A percentile compares a stretch with the other conserved stretches of the same genome.
Evolutionary conservation across 2,888 invertebrate genomes (phyloP).

Genomic region (Caenorhabditis sp.): DNA sequence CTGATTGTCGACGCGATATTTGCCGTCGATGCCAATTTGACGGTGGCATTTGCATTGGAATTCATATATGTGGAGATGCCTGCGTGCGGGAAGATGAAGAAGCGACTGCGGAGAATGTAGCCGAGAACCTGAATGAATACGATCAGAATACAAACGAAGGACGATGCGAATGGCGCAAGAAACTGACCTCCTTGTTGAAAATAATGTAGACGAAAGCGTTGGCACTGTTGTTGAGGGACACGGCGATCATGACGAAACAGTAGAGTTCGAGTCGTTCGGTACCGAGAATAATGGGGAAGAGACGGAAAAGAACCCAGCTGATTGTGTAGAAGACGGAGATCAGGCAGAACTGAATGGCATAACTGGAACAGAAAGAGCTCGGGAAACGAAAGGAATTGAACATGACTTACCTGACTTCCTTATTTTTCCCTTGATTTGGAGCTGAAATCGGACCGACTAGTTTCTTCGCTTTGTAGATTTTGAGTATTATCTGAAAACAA

Average conservation of each 20-base stretch:
- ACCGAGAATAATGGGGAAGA: slow-evolving; percentile 59
- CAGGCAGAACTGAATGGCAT: slow-evolving; percentile 63
- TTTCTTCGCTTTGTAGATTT: slow-evolving; percentile 26
- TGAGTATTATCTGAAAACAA: slow-evolving; percentile 12
- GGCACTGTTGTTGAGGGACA: slow-evolving; percentile 61
- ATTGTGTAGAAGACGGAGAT: slow-evolving; percentile 63
- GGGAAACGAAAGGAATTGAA: not conserved
- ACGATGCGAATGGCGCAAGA: not conserved
- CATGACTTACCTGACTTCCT: slow-evolving; percentile 10
- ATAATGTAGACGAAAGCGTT: slow-evolving; percentile 60
- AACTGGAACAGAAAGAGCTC: slow-evolving; percentile 29
- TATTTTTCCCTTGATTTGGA: not conserved
- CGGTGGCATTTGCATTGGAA: slow-evolving; percentile 1
- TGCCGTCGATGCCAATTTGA: slow-evolving; percentile 27
- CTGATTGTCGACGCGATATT: slow-evolving; percentile 21
- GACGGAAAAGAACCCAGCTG: slow-evolving; percentile 63
- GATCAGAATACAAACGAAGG: not conserved
- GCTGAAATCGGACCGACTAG: not conserved
- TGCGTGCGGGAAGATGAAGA: slow-evolving; percentile 16
- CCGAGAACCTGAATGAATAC: slow-evolving; percentile 5
- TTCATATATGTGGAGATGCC: not conserved
- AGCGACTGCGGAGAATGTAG: slow-evolving; percentile 34
- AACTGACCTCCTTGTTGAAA: slow-evolving; percentile 60
- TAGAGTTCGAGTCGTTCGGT: slow-evolving; percentile 39
- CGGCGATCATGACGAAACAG: slow-evolving; percentile 55